These are phyloP conservation scores for Ctenomys sociabilis DNA, from an alignment of 2,113 vertebrate genomes.

Conservation along the genomic window DNA sequence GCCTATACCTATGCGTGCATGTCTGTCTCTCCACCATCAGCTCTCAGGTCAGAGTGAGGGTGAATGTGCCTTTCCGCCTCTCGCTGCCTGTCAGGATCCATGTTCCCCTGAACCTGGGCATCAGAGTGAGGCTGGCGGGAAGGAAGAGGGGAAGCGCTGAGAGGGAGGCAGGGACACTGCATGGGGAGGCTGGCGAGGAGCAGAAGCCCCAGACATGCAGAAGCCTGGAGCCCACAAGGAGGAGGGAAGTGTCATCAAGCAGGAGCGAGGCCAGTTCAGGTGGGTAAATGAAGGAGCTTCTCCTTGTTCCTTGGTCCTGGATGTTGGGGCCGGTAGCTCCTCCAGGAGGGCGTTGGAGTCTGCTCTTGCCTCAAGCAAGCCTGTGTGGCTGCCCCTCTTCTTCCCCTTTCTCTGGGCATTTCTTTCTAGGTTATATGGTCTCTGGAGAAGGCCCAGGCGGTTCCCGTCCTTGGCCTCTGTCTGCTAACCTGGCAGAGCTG, in stretches of 20 bases:
- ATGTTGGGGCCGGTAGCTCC: neutral
- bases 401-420: neutral
- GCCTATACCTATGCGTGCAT: conserved; percentile 17
- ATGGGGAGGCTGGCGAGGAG: neutral
- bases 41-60: conserved; percentile 48
- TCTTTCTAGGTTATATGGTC: neutral
- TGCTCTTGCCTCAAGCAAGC: neutral
- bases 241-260: neutral
- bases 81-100: conserved; percentile 51
- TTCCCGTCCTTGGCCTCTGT: neutral
- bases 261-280: conserved; percentile 50
- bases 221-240: neutral
- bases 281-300: conserved; percentile 54
- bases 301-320: neutral
- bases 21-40: conserved; percentile 60
- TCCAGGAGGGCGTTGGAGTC: neutral
- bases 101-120: neutral
- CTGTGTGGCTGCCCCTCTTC: neutral
- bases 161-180: neutral
- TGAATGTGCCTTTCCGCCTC: neutral
- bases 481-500: neutral
- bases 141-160: neutral
- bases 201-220: neutral
- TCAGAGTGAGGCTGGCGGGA: neutral
- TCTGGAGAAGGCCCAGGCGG: neutral